Percentiles rank a stretch among this genome's conserved stretches.
Conservation (phyloP, 2,888 invertebrate species). For the Watsonalla binaria region DNA sequence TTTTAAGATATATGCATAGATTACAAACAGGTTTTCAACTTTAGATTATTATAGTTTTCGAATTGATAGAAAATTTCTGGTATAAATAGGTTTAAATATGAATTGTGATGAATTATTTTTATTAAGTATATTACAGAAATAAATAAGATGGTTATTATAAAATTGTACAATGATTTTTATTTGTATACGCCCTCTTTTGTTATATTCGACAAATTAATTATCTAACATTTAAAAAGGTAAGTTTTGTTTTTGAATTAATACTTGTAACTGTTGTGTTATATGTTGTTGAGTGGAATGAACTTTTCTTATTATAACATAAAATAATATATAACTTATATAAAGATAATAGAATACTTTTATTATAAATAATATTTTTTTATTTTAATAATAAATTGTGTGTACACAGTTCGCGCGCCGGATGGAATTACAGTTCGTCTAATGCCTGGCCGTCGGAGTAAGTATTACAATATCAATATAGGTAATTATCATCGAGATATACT, state of each 20-base stretch:
- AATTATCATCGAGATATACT: neutral
- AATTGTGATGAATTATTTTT: slow-evolving; percentile 21
- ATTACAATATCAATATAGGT: slow-evolving; percentile 36
- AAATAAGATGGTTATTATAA: slow-evolving; percentile 35
- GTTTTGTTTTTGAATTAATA: slow-evolving; percentile 33
- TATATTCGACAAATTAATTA: neutral
- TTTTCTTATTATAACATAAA: slow-evolving; percentile 15
- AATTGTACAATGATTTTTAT: slow-evolving; percentile 16
- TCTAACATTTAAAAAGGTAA: slow-evolving; percentile 27
- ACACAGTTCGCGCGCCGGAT: slow-evolving; percentile 68
- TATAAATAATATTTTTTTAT: slow-evolving; percentile 7
- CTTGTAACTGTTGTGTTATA: slow-evolving; percentile 19
- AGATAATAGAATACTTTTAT: slow-evolving; percentile 5
- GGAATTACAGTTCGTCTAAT: slow-evolving; percentile 73
- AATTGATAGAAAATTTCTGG: neutral
- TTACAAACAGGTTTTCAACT: neutral
- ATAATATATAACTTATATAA: slow-evolving; percentile 5
- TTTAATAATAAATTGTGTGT: slow-evolving; percentile 22
- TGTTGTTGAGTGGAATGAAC: slow-evolving; percentile 52
- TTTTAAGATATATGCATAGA: neutral
- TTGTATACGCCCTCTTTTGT: slow-evolving; percentile 3
- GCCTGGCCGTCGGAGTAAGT: slow-evolving; percentile 76
- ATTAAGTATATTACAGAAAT: slow-evolving; percentile 31
- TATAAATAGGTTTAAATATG: slow-evolving; percentile 2
- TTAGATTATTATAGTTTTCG: neutral